Conservation (phyloP, 2,888 invertebrate genomes). For the Leptogaster cylindrica region DNA sequence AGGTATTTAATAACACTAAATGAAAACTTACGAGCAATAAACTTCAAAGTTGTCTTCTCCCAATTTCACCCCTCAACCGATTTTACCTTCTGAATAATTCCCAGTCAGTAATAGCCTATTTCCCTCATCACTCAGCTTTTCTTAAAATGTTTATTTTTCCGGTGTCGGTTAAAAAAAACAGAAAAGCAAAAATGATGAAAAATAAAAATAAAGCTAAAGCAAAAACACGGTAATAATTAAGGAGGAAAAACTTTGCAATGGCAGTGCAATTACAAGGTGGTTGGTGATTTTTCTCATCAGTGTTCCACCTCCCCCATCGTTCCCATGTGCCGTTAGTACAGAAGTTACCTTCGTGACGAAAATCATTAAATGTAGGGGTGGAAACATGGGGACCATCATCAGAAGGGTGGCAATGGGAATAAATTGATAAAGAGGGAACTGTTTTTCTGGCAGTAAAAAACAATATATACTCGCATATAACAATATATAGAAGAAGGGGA, state of each 20-base stretch:
- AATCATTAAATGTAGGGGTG: slow-evolving; percentile 10
- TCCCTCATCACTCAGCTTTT: slow-evolving; percentile 14
- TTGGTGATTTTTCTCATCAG: neutral
- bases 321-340: neutral
- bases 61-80: neutral
- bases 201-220: neutral
- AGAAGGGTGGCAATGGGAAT: slow-evolving; percentile 21
- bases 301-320: neutral
- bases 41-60: slow-evolving; percentile 28
- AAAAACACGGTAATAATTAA: neutral
- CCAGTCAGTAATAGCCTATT: slow-evolving; percentile 9
- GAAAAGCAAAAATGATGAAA: slow-evolving; percentile 2
- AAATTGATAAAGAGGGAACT: slow-evolving; percentile 24
- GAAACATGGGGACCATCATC: neutral
- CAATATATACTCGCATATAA: too few relatives aligned
- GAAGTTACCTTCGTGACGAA: slow-evolving; percentile 27
- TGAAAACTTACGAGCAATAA: slow-evolving; percentile 3
- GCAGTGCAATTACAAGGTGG: neutral
- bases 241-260: neutral
- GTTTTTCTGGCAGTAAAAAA: too few relatives aligned
- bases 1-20: slow-evolving; percentile 12
- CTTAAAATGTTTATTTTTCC: slow-evolving; percentile 16
- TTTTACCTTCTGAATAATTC: neutral
- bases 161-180: slow-evolving; percentile 3
- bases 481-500: too few relatives aligned